Base-by-base conservation (phyloP, 2,888 invertebrate genomes). In the Agonopterix heracliana region DNA sequence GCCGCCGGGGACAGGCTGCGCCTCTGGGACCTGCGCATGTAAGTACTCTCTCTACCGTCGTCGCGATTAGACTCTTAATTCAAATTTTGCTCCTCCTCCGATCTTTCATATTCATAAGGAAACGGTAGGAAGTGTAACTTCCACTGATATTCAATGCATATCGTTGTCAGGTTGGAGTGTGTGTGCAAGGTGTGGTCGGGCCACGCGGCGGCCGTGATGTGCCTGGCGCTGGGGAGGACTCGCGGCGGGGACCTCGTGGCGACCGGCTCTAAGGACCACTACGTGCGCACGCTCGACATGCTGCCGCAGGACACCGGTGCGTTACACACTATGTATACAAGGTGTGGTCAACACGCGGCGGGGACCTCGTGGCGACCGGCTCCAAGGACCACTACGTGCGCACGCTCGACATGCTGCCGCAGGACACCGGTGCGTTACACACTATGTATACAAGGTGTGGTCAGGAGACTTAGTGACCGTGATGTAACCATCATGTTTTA, bases 191-290 rank as follows among this genome's bases (percentile, higher is more conserved):
- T 95, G 51, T 93, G 92, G 77, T 92, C 94, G 41, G 94, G 95
- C 0, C 95, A 96, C 79, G 93, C 94, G 63, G 94, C 96, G 10
- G 94, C 95, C 0, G 94, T 96, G 9, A 95, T 95, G 95, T 95
- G 95, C 66, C 83, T 95, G 51, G 93, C 94, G 9, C 90, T 94
- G 5, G 83, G 81, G 9, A 63, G 80, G 34, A 78, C 88, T 11
- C 85, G 85, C 4, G 80, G 78, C 26, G 90, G 90, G 11, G 93
- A 93, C 65, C 81, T 92, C 53, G 91, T 95, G n/a, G 92, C 93
- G 35, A 94, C 95, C 12, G 95, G 95, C 52, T 94, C 94, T 26
- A 95, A 96, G 76, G 96, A 96, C 89, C 96, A 96, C 80, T 94
- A 93, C 66, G 94, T 95, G 44, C 65, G 87, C 42, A 79, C 84